Percentiles rank a stretch among this genome's conserved stretches.
Evolutionary conservation across 2,888 invertebrate genomes (phyloP).

Genomic region (Tolmerus cingulatus): DNA sequence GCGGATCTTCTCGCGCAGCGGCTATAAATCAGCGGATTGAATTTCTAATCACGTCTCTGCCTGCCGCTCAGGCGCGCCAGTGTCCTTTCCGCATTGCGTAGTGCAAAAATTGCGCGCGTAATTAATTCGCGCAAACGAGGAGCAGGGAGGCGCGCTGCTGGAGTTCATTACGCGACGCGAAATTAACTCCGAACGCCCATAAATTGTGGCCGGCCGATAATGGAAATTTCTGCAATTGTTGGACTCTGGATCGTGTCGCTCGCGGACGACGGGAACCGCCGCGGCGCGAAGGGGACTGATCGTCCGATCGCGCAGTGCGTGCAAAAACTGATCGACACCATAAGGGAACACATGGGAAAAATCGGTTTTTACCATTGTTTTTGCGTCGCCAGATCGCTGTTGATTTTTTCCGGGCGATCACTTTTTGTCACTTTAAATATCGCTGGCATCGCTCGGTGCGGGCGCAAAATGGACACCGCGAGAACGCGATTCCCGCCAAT

Average conservation of each 20-base stretch:
- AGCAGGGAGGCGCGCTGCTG: neutral
- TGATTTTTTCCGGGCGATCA: neutral
- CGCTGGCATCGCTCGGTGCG: neutral
- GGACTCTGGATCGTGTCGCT: slow-evolving; percentile 5
- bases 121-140: slow-evolving; percentile 13
- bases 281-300: neutral
- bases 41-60: neutral
- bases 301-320: neutral
- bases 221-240: slow-evolving; percentile 37
- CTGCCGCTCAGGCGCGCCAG: neutral
- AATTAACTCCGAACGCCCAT: slow-evolving; percentile 31
- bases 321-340: slow-evolving; percentile 12
- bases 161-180: slow-evolving; percentile 26
- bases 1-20: neutral
- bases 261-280: neutral
- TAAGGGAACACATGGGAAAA: slow-evolving; percentile 17
- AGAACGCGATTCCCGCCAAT: neutral
- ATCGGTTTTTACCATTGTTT: slow-evolving; percentile 11
- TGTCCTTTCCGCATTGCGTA: slow-evolving; percentile 13
- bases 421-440: slow-evolving; percentile 13
- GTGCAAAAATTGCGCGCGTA: neutral
- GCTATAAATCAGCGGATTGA: slow-evolving; percentile 10
- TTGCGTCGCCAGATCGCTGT: neutral
- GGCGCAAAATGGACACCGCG: neutral
- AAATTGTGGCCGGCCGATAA: slow-evolving; percentile 34